These are phyloP conservation scores for Montipora foliosa DNA, from an alignment of 64 coral and sea anemone species.

Conservation along the genomic window DNA sequence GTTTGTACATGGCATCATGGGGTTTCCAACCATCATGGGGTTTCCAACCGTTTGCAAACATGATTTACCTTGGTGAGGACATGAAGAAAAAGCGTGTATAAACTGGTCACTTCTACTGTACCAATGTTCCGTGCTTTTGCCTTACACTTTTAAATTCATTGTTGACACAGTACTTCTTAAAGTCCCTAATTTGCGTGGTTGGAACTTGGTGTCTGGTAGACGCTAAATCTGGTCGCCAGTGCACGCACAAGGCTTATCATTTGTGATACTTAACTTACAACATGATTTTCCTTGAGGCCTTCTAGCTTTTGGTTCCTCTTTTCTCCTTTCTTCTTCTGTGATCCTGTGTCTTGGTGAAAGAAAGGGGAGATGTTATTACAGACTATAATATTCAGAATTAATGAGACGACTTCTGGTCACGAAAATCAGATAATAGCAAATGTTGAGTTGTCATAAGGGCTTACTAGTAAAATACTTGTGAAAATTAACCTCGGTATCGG, in stretches of 20 bases:
- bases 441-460: neutral
- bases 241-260: neutral
- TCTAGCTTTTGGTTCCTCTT: neutral
- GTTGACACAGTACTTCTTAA: slow-evolving; percentile 4
- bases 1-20: neutral
- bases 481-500: neutral
- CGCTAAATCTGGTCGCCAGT: too few species aligned
- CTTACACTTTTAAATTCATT: neutral
- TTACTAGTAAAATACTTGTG: too few species aligned
- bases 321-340: neutral
- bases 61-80: too few species aligned
- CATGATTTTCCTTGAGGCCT: slow-evolving; percentile 9
- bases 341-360: slow-evolving; percentile 5
- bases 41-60: too few species aligned
- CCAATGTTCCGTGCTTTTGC: neutral
- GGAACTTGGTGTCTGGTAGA: neutral
- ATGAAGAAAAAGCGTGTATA: too few species aligned
- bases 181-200: neutral
- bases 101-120: too few species aligned
- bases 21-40: too few species aligned
- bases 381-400: slow-evolving; percentile 44
- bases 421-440: neutral
- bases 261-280: slow-evolving; percentile 3
- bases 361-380: slow-evolving; percentile 8
- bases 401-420: slow-evolving; percentile 41